Evolutionary conservation across 2,113 vertebrate genomes (phyloP).

Genomic region (Ammodytes dubius): DNA sequence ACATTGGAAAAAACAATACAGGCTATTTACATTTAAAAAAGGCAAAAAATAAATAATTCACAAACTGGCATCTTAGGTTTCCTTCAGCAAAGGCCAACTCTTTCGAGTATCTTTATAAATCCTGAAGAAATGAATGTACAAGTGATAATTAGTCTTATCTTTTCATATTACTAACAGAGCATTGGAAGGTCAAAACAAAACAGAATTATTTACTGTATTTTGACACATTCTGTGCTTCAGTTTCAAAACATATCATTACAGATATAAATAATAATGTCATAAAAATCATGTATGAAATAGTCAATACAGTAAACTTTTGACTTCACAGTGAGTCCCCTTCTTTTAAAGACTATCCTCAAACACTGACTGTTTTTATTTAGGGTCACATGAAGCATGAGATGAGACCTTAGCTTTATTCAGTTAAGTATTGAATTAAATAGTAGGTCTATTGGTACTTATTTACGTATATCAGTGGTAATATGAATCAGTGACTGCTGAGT

Average conservation of each 20-base stretch:
- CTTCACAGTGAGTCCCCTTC: neutral
- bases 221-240: neutral
- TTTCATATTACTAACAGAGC: neutral
- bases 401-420: slow-evolving; percentile 2
- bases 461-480: neutral
- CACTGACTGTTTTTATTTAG: slow-evolving; percentile 25
- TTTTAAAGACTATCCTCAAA: neutral
- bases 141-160: neutral
- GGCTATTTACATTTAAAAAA: neutral
- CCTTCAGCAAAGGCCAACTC: neutral
- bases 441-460: slow-evolving; percentile 13
- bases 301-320: neutral
- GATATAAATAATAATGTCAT: neutral
- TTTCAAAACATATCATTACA: neutral
- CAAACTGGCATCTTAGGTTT: neutral
- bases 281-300: neutral
- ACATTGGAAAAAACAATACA: neutral
- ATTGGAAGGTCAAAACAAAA: neutral
- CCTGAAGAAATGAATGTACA: slow-evolving; percentile 1
- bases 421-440: neutral
- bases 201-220: neutral
- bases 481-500: slow-evolving; percentile 12
- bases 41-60: neutral
- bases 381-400: neutral
- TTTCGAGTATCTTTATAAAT: neutral